Evolutionary conservation across 2,888 invertebrate species (phyloP).

Genomic region (Ophion costatus): DNA sequence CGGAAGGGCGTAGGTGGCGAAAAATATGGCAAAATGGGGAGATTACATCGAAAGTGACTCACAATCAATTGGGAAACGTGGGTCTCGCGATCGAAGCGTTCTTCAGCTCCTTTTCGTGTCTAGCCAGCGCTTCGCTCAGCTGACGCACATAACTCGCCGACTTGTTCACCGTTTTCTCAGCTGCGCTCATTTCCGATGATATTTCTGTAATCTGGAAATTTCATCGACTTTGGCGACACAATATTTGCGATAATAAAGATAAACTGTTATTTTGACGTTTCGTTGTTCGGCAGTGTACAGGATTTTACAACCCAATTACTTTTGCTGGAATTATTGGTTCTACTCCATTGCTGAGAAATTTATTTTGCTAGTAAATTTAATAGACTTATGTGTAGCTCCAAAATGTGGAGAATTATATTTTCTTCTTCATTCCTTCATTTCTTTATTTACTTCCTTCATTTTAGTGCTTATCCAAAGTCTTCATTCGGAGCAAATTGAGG

Average conservation of each 20-base stretch:
- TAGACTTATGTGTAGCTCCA: no score
- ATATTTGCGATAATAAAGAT: background rate
- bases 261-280: background rate
- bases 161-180: slow-evolving; percentile 81
- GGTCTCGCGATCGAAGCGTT: slow-evolving; percentile 65
- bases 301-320: no score
- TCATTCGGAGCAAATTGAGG: no score
- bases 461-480: no score
- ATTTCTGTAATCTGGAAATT: slow-evolving; percentile 82
- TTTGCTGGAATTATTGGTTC: no score
- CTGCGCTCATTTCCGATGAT: slow-evolving; percentile 80
- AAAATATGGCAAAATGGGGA: background rate
- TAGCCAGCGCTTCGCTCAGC: slow-evolving; percentile 78
- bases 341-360: no score
- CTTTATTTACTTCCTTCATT: no score
- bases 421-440: no score
- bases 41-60: slow-evolving; percentile 32
- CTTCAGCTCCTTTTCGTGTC: slow-evolving; percentile 74
- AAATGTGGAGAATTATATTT: no score
- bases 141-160: slow-evolving; percentile 79
- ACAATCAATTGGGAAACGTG: slow-evolving; percentile 40
- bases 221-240: background rate
- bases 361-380: no score
- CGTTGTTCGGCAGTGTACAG: background rate
- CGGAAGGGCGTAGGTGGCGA: background rate